Conservation (phyloP, 2,113 vertebrate genomes). For the Sigmodon hispidus region DNA sequence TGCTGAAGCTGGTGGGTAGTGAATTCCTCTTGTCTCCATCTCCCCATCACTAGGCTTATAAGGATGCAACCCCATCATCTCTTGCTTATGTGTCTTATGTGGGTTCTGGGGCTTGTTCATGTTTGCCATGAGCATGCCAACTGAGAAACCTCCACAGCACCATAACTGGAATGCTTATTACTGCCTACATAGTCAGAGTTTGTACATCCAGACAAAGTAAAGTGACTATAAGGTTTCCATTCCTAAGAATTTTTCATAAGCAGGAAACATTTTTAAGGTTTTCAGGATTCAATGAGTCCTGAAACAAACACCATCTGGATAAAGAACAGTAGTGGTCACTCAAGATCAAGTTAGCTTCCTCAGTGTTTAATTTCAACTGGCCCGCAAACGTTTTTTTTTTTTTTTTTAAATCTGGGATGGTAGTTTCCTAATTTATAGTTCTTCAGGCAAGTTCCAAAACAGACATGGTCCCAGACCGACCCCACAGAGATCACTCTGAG, state of each 20-base stretch:
- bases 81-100: background rate
- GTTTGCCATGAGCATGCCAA: too few relatives aligned
- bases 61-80: background rate
- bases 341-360: background rate
- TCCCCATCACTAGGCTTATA: background rate
- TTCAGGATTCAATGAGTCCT: constrained; percentile 60
- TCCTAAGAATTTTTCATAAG: constrained; percentile 23
- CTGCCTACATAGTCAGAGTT: constrained; percentile 23
- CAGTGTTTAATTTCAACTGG: constrained; percentile 34
- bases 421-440: constrained; percentile 46
- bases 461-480: background rate
- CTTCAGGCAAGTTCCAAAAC: constrained; percentile 19
- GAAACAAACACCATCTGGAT: background rate
- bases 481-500: background rate
- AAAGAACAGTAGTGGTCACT: background rate
- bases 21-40: background rate
- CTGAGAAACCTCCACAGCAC: too few relatives aligned
- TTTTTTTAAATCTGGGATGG: background rate
- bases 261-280: too few relatives aligned
- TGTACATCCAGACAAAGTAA: constrained; percentile 37
- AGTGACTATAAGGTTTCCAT: background rate
- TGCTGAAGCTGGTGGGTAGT: too few relatives aligned
- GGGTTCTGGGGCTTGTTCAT: background rate
- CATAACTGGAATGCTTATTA: constrained; percentile 16
- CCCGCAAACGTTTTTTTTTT: constrained; percentile 36